Percentiles rank a stretch among this genome's conserved stretches.
Evolutionary conservation across 2,113 vertebrate genomes (phyloP).

Genomic region (Naja naja): DNA sequence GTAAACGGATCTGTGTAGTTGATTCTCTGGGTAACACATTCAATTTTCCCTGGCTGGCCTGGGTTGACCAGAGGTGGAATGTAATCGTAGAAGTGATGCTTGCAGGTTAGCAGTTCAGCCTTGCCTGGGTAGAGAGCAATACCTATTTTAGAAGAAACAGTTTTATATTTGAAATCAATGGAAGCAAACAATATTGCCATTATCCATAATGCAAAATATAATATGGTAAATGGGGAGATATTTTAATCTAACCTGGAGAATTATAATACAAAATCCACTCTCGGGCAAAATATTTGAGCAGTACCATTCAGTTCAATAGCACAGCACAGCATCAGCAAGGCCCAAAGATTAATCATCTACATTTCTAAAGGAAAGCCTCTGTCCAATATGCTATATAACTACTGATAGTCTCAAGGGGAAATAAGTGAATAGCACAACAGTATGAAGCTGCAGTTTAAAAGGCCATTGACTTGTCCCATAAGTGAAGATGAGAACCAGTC

Average conservation of each 20-base stretch:
- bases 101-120: conserved; percentile 87
- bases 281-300: background rate
- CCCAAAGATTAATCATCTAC: background rate
- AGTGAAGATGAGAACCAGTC: background rate
- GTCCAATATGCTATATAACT: background rate
- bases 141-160: conserved; percentile 67
- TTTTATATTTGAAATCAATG: background rate
- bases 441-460: background rate
- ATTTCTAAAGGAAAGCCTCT: background rate
- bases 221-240: background rate
- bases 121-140: conserved; percentile 89
- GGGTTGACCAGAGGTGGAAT: conserved; percentile 81
- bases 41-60: conserved; percentile 73
- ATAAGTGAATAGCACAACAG: background rate
- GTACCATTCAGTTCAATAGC: background rate
- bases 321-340: background rate
- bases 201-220: background rate
- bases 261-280: background rate
- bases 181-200: background rate
- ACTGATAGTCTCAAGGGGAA: background rate
- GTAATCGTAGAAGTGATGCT: conserved; percentile 84
- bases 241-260: background rate
- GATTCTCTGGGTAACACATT: conserved; percentile 78
- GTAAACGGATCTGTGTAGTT: conserved; percentile 86
- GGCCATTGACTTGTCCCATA: background rate